Evolutionary conservation across 2,113 vertebrate genomes (phyloP), one percentile per base, ranked within the genome.

Genomic region (Scytalopus superciliaris): DNA sequence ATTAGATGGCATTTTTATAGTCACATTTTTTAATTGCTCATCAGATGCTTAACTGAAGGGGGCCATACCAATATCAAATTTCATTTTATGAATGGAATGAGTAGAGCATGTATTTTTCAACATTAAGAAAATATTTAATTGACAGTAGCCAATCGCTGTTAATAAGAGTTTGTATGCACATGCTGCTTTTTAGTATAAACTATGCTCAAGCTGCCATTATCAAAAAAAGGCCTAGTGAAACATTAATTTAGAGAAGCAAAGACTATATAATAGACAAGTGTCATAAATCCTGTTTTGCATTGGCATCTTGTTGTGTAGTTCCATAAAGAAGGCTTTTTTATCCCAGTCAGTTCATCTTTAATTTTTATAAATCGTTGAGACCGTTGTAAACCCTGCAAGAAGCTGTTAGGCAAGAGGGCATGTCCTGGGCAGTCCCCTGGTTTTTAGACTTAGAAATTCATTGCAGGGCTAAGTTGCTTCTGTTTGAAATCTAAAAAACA

Each of bases 361-460:
- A 25, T 75, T 30, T 24, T 40, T 76, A 35, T 25, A 7, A 72
- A 42, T 23, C 33, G 10, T 27, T 93, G 24, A n/a, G 44, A 39
- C 12, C 2, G 7, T 6, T 7, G 3, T 3, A 9, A 14, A 6
- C 21, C 5, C 2, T 8, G 4, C 14, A 37, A 49, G 22, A 12
- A 35, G 18, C 7, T 68, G 24, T 62, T 53, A 70, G 33, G 27
- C 2, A 35, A 57, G 47, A 44, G 60, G 15, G 6, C 19, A 33
- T 24, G 17, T 69, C 33, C 21, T 57, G 52, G 31, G 9, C 30
- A 50, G 19, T 10, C 4, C 4, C 30, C 10, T 33, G 22, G 13
- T 79, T 24, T 83, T 64, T 52, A n/a, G 13, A 14, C 22, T 47
- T 63, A 35, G 11, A 84, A 70, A 72, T 68, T 79, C 6, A 25